Percentiles rank a stretch among this genome's conserved stretches.
Conservation (phyloP, 1,140 invertebrate genomes). For the Frieseomelitta varia region DNA sequence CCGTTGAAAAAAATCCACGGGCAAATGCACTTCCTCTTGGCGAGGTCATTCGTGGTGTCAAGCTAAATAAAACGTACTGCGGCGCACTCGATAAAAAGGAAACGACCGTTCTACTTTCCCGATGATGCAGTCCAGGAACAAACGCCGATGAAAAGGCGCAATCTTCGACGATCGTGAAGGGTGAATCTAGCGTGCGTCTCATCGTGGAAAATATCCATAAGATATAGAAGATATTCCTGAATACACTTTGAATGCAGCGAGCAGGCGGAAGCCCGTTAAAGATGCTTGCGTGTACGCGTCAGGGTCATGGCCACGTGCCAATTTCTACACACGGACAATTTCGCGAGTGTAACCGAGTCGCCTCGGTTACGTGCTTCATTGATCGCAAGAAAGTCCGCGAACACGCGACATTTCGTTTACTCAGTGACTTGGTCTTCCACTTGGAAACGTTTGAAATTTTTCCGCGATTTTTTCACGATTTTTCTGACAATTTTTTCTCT, state of each 20-base stretch:
- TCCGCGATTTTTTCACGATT: no score
- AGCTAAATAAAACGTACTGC: not conserved
- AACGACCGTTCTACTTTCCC: conserved; percentile 22
- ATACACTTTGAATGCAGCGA: not conserved
- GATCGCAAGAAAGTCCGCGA: conserved; percentile 55
- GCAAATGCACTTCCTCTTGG: not conserved
- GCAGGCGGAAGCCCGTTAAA: conserved; percentile 37
- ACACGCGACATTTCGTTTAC: conserved; percentile 30
- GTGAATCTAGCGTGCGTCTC: not conserved
- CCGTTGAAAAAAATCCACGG: not conserved
- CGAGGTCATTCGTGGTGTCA: not conserved
- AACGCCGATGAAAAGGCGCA: not conserved
- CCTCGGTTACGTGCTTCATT: conserved; percentile 12
- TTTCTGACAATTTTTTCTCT: not conserved
- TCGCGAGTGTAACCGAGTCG: conserved; percentile 40
- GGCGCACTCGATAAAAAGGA: not conserved
- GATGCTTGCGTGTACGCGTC: conserved; percentile 51
- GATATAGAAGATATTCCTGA: not conserved
- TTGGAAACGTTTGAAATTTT: not conserved
- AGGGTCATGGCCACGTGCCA: conserved; percentile 11
- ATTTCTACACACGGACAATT: conserved; percentile 37
- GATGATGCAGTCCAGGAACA: conserved; percentile 3
- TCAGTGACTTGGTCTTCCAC: conserved; percentile 21
- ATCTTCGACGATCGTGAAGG: conserved; percentile 31
- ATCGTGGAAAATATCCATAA: conserved; percentile 17